These are phyloP conservation scores for Alsophila aescularia DNA, from an alignment of 2,888 invertebrate species.

Conservation along the genomic window DNA sequence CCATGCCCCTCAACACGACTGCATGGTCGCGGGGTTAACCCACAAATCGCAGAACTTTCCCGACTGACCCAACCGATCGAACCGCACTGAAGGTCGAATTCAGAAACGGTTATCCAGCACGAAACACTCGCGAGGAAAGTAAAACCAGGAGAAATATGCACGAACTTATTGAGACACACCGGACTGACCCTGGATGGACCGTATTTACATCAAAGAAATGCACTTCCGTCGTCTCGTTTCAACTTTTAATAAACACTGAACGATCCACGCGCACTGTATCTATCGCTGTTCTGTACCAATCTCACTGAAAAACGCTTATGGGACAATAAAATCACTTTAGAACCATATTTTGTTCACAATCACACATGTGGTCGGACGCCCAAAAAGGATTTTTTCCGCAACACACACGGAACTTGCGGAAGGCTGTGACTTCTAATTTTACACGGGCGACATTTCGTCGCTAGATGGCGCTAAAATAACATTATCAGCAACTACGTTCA, in stretches of 20 bases:
- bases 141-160: slow-evolving; percentile 65
- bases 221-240: slow-evolving; percentile 78
- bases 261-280: slow-evolving; percentile 65
- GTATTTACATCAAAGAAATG: slow-evolving; percentile 84
- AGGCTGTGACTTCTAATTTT: slow-evolving; percentile 83
- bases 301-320: slow-evolving; percentile 64
- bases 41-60: slow-evolving; percentile 65
- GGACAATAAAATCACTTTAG: slow-evolving; percentile 71
- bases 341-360: slow-evolving; percentile 82
- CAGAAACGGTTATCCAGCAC: slow-evolving; percentile 58
- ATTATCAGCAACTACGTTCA: slow-evolving; percentile 59
- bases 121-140: slow-evolving; percentile 53
- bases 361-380: slow-evolving; percentile 89
- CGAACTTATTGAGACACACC: slow-evolving; percentile 74
- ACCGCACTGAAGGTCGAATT: slow-evolving; percentile 67
- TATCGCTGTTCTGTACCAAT: slow-evolving; percentile 61
- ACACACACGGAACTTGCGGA: slow-evolving; percentile 83
- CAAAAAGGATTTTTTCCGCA: slow-evolving; percentile 87
- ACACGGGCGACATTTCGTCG: slow-evolving; percentile 67
- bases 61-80: slow-evolving; percentile 61
- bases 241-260: slow-evolving; percentile 69
- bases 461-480: slow-evolving; percentile 70
- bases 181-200: slow-evolving; percentile 78
- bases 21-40: slow-evolving; percentile 78
- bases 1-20: slow-evolving; percentile 81